Evolutionary conservation across 2,797 vertebrate genomes (phyloP), one percentile per base, ranked within the genome.

Genomic region (Synaphobranchus kaupii): DNA sequence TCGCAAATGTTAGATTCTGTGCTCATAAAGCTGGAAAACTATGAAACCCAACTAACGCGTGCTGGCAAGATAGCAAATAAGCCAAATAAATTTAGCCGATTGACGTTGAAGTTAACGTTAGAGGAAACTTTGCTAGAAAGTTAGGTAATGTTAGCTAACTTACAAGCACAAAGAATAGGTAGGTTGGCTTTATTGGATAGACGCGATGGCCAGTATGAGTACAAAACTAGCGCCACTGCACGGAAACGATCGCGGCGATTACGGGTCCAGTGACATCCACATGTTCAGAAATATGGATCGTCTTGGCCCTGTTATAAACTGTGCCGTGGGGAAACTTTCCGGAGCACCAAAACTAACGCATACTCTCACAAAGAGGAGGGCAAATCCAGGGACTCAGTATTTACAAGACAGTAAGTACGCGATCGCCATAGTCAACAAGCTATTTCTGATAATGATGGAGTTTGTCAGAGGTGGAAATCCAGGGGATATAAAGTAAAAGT

Each of bases 181-280:
- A 73, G 28, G 39, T 48, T 54, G 28, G 56, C 63, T 83, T 83
- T 85, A 25, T 76, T 93, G 25, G 17, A 86, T 15, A 39, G 31
- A 47, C 3, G 5, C 13, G 54, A 58, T 71, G 83, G 47, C 86
- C 50, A 88, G 90, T 87, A 66, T n/a, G 4, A 25, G 5, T 68
- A 71, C 91, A 83, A 90, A 76, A 88, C 90, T 93, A 54, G 39
- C 47, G 17, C 73, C 63, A 89, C 89, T 91, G n/a, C 88, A 89
- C 86, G 92, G 90, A 81, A 60, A 91, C 0, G 90, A 92, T 52
- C 52, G 4, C 44, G 54, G 44, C 17, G 63, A 85, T 17, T 52
- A 44, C 47, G 25, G 50, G 39, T 54, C 85, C 17, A 17, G 20
- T 56, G 78, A 12, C 56, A n/a, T 58, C 76, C 48, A 83, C 22